Conservation (phyloP, 2,888 invertebrate species). For the Hypselothyrea guttata region DNA sequence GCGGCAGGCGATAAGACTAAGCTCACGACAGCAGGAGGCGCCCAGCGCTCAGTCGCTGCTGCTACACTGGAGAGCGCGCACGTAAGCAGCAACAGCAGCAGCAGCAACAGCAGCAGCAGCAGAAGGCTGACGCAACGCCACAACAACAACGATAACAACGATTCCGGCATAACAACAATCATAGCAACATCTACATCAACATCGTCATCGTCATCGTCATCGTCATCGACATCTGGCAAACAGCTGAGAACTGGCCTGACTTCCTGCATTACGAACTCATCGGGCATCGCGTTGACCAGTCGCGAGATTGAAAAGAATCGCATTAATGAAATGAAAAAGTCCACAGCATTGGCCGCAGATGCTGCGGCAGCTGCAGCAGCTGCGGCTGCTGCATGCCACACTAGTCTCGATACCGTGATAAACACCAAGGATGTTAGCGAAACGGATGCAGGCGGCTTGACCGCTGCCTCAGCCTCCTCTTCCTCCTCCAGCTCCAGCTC, state of each 20-base stretch:
- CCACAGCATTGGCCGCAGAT: constrained; percentile 60
- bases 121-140: constrained; percentile 34
- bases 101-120: constrained; percentile 26
- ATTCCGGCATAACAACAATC: constrained; percentile 12
- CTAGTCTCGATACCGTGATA: constrained; percentile 80
- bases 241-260: too few species aligned
- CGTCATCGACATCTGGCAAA: too few species aligned
- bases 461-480: not conserved
- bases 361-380: constrained; percentile 39
- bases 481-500: too few species aligned
- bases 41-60: constrained; percentile 57
- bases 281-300: constrained; percentile 83
- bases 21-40: constrained; percentile 47
- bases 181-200: constrained; percentile 77
- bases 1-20: constrained; percentile 58
- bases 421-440: constrained; percentile 68
- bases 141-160: constrained; percentile 17
- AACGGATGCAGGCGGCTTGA: constrained; percentile 70
- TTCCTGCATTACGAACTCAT: constrained; percentile 5
- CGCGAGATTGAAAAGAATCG: constrained; percentile 87
- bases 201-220: constrained; percentile 84
- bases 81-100: constrained; percentile 48
- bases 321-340: constrained; percentile 86
- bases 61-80: constrained; percentile 64
- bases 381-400: constrained; percentile 37